Conservation (phyloP, 2,888 invertebrate genomes). For the Nomada flava region DNA sequence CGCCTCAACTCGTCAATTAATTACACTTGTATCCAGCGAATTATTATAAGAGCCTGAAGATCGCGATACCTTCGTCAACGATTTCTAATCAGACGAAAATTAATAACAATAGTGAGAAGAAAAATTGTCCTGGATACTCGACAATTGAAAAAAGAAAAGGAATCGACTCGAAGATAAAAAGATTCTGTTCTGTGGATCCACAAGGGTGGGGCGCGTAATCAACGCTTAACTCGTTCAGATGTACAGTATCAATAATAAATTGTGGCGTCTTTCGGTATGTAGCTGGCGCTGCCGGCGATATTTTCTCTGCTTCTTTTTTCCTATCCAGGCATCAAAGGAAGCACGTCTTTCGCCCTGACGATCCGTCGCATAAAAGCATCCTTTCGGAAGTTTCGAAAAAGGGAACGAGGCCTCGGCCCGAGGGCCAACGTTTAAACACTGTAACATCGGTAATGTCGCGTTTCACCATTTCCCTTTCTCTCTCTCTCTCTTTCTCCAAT, state of each 20-base stretch:
- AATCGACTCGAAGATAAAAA: neutral
- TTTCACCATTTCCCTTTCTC: conserved; percentile 5
- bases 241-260: conserved; percentile 34
- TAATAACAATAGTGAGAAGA: neutral
- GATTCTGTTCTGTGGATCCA: neutral
- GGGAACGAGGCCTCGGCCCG: conserved; percentile 47
- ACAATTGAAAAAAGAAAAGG: no score
- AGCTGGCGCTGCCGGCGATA: conserved; percentile 15
- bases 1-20: no score
- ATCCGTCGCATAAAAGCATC: conserved; percentile 37
- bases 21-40: no score
- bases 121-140: no score
- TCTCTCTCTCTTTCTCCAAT: neutral
- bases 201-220: neutral
- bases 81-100: no score
- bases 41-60: no score
- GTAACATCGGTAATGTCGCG: conserved; percentile 29
- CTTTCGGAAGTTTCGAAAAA: conserved; percentile 38
- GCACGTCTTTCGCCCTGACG: conserved; percentile 13
- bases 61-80: no score
- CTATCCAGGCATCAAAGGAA: conserved; percentile 11
- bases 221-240: neutral
- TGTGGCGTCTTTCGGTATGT: neutral
- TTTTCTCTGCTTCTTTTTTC: neutral
- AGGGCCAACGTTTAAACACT: conserved; percentile 38